Evolutionary conservation across 2,888 invertebrate species (phyloP).

Genomic region (Maniola hyperantus): DNA sequence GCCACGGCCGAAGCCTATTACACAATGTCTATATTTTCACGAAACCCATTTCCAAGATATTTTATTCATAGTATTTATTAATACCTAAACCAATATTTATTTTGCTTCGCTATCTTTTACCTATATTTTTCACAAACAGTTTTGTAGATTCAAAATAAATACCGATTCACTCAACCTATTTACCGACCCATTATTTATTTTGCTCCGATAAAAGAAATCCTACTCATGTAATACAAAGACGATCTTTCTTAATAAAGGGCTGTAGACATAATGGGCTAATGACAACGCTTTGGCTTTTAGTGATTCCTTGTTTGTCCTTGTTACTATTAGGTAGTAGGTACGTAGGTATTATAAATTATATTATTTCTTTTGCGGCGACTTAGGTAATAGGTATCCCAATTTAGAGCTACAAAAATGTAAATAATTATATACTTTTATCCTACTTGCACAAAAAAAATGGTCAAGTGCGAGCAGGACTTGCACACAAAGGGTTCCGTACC

Average conservation of each 20-base stretch:
- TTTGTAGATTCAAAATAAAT: slow-evolving; percentile 12
- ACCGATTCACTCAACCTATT: slow-evolving; percentile 8
- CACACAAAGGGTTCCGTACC: no score
- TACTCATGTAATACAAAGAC: slow-evolving; percentile 11
- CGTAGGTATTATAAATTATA: not conserved
- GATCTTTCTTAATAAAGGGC: not conserved
- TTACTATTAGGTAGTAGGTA: not conserved
- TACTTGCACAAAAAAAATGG: no score
- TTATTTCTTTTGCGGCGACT: no score
- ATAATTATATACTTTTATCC: no score
- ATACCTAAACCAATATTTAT: slow-evolving; percentile 11
- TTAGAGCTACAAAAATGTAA: no score
- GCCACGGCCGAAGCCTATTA: no score
- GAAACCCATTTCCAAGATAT: not conserved
- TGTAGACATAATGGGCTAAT: slow-evolving; percentile 1
- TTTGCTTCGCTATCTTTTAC: not conserved
- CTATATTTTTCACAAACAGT: slow-evolving; percentile 8
- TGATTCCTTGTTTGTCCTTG: not conserved
- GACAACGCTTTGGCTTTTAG: not conserved
- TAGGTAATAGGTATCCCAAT: no score
- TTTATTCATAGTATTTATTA: slow-evolving; percentile 3
- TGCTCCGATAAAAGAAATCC: slow-evolving; percentile 11
- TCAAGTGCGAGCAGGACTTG: no score
- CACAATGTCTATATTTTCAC: no score
- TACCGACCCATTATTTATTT: slow-evolving; percentile 15